Base-by-base conservation (phyloP, 2,113 vertebrate species). In the Podiceps cristatus region DNA sequence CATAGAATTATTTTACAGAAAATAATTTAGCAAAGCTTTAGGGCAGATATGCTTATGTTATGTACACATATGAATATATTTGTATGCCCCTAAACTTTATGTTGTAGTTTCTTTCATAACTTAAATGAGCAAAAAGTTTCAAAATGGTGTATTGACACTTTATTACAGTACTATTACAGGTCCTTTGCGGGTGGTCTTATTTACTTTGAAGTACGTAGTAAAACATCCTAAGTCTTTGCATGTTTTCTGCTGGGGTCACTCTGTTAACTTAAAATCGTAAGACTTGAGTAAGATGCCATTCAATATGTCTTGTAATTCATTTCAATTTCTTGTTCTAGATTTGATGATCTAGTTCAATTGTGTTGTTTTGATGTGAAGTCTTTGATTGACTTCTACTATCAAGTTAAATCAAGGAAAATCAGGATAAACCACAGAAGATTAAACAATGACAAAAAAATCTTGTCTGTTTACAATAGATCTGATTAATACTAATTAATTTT, bases 121-220 rank as follows among this genome's bases (percentile, higher is more conserved):
- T 67, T 33, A 31, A 53, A 59, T 22, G 14, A 44, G 23, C 3
- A 68, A 75, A 24, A 28, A 10, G 14, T 74, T 67, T 76, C 12
- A 31, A 83, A 69, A 49, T 49, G 1, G 12, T 45, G 2, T 29
- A 45, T 69, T 59, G 19, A 76, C 7, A 13, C 4, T 64, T 64
- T 29, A 58, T 8, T 59, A 8, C 31, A 71, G 5, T 58, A 45
- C 13, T 58, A 9, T 40, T 35, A 11, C 18, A 22, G 13, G 50
- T 50, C 7, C 12, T 52, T 40, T 17, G 19, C 28, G 0, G 1
- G 17, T 7, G 5, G 1, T 2, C 3, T 16, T 19, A 6, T 56
- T 69, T 69, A n/a, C 5, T 67, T 58, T 64, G 19, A 44, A 67
- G 28, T 42, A 52, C 44, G 35, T 37, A 45, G 14, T 31, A 25